phyloP scores from a whole-genome alignment of 2,888 invertebrate genomes.

The Meiosimyza platycephala region DNA sequence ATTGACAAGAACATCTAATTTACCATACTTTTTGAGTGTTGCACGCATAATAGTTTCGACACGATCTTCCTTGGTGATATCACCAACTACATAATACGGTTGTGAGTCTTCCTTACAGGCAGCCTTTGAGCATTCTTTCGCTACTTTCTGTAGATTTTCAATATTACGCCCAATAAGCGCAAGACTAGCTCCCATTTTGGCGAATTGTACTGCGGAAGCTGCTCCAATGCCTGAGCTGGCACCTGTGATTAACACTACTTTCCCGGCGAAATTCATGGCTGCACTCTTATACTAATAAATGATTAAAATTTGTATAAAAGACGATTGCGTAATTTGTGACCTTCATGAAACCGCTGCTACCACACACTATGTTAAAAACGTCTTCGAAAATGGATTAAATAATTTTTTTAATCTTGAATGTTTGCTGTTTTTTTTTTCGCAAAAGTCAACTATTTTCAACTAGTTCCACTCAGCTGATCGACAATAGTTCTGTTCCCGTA shows the following conservation, averaged over 20 bases:
- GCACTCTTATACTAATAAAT: background rate
- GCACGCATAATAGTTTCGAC: conserved; percentile 73
- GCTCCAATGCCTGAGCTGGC: conserved; percentile 83
- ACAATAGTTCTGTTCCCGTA: too few species aligned
- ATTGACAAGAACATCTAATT: conserved; percentile 83
- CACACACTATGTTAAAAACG: background rate
- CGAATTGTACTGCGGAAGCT: conserved; percentile 75
- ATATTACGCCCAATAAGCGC: conserved; percentile 77
- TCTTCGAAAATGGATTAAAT: too few species aligned
- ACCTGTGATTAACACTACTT: conserved; percentile 74
- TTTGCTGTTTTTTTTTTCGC: too few species aligned
- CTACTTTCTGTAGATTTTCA: conserved; percentile 74
- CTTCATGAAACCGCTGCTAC: background rate
- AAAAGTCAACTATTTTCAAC: too few species aligned
- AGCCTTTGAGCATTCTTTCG: conserved; percentile 64
- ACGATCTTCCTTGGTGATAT: conserved; percentile 72
- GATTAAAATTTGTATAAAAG: conserved; percentile 10
- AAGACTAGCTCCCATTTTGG: conserved; percentile 73
- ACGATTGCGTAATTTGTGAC: conserved; percentile 37
- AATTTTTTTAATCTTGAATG: too few species aligned
- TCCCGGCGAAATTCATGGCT: conserved; percentile 56
- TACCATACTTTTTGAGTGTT: conserved; percentile 75
- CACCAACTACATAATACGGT: conserved; percentile 74
- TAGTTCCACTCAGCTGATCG: too few species aligned
- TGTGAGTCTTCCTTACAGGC: conserved; percentile 59